These are phyloP conservation scores for Oxyteleia sp. DNA, from an alignment of 2,888 invertebrate genomes.

Conservation along the genomic window DNA sequence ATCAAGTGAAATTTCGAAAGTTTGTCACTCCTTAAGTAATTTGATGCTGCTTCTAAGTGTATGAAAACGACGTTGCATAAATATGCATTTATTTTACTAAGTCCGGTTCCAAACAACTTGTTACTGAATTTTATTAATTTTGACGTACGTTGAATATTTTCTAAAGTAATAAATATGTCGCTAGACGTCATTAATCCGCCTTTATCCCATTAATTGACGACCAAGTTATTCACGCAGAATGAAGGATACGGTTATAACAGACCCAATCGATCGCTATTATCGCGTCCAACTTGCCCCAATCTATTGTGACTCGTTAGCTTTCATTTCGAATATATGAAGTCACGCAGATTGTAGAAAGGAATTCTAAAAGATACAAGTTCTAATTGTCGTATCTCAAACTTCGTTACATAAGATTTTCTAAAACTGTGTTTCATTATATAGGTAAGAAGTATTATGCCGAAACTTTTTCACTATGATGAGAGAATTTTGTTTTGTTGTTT, in stretches of 20 bases:
- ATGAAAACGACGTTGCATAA: constrained; percentile 41
- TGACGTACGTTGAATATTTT: neutral
- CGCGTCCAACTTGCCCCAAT: constrained; percentile 10
- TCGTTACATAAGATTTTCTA: constrained; percentile 58
- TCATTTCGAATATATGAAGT: constrained; percentile 28
- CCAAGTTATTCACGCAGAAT: neutral
- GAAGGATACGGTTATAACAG: neutral
- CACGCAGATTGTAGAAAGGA: constrained; percentile 15
- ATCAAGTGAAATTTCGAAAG: constrained; percentile 69
- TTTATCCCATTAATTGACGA: neutral
- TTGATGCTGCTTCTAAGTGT: constrained; percentile 47
- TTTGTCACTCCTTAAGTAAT: constrained; percentile 66
- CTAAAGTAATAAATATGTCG: neutral
- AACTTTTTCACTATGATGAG: constrained; percentile 54
- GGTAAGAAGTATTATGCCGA: constrained; percentile 55
- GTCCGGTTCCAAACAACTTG: neutral
- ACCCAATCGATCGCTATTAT: constrained; percentile 23
- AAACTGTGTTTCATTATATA: constrained; percentile 56
- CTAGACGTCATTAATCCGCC: neutral
- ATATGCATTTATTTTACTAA: neutral
- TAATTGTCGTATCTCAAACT: constrained; percentile 44
- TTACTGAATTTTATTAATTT: neutral
- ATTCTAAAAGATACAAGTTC: constrained; percentile 16
- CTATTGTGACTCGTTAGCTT: constrained; percentile 32
- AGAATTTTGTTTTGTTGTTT: constrained; percentile 53